phyloP scores from a whole-genome alignment of 2,797 vertebrate genomes.

The Galago senegalensis region DNA sequence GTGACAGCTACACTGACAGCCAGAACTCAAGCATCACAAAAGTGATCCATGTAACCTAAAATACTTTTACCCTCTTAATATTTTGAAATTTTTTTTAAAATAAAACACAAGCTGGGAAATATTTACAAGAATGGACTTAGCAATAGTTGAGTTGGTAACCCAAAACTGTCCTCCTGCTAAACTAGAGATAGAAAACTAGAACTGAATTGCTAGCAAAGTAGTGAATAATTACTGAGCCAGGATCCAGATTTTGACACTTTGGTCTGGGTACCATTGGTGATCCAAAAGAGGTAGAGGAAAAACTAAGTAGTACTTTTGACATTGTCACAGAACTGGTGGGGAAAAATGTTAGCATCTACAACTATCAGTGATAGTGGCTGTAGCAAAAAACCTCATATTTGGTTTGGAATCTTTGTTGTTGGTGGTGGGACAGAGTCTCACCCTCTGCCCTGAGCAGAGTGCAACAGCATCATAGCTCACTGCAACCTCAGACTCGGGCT shows the following conservation, averaged over 20 bases:
- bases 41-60: too few relatives aligned
- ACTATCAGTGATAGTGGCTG: not conserved
- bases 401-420: not conserved
- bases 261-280: not conserved
- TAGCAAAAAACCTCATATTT: not conserved
- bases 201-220: not conserved
- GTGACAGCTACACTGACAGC: too few relatives aligned
- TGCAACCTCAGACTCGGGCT: too few relatives aligned
- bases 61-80: too few relatives aligned
- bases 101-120: conserved; percentile 17
- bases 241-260: not conserved
- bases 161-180: not conserved
- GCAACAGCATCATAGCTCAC: too few relatives aligned
- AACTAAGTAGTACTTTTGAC: not conserved
- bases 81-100: not conserved
- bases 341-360: not conserved
- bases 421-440: too few relatives aligned
- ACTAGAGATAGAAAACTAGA: not conserved
- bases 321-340: not conserved
- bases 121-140: not conserved
- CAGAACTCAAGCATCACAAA: too few relatives aligned
- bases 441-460: too few relatives aligned
- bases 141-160: not conserved
- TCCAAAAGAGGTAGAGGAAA: not conserved
- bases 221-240: not conserved